Evolutionary conservation across 2,113 vertebrate species (phyloP).

Genomic region (Solenodon paradoxus): DNA sequence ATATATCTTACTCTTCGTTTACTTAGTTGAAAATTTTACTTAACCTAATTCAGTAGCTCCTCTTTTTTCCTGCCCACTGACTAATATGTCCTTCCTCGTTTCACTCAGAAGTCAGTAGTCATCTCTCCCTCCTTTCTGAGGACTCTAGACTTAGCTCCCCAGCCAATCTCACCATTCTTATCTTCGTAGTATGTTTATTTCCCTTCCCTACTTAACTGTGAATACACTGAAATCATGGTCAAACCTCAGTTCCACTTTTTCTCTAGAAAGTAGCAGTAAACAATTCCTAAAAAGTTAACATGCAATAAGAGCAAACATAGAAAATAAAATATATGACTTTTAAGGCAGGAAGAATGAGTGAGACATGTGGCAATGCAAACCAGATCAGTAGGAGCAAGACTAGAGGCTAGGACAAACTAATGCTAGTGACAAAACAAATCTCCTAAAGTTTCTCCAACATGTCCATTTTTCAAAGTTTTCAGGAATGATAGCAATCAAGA

Average conservation of each 20-base stretch:
- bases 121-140: background rate
- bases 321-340: background rate
- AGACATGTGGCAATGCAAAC: rapidly evolving
- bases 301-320: background rate
- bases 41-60: background rate
- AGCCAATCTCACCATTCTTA: background rate
- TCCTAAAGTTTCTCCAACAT: background rate
- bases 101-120: background rate
- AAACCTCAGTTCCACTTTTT: background rate
- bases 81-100: background rate
- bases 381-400: background rate
- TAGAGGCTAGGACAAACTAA: background rate
- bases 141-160: too few relatives aligned
- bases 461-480: background rate
- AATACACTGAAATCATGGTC: background rate
- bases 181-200: background rate
- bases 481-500: background rate
- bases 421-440: background rate
- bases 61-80: background rate
- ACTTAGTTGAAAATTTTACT: background rate
- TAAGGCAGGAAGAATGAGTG: background rate
- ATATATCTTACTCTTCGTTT: background rate
- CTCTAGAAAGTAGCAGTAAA: background rate
- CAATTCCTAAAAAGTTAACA: background rate
- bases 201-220: background rate